Base-by-base conservation (phyloP, 2,888 invertebrate genomes). In the Melipona beecheii region DNA sequence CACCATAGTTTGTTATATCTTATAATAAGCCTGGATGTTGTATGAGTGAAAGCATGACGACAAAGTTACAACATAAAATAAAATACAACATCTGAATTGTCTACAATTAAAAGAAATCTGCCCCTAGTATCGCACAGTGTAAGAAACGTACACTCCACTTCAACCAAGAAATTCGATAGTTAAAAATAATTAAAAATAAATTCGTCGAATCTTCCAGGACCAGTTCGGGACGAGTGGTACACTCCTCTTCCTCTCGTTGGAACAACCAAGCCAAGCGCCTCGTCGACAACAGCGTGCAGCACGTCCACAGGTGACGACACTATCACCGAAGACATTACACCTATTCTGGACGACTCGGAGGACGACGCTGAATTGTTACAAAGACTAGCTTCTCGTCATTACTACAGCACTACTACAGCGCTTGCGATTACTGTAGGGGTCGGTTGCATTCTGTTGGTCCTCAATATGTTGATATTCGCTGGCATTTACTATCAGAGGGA, bases 361-460 rank as follows among this genome's bases (percentile, higher is more conserved):
- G 95, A 95, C 87, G 95, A 95, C 78, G 95, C 95, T 17, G 95
- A 95, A 88, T 92, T 96, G 15, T 93, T 96, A 0, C 95, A 95
- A 87, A 94, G 95, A 81, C 91, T 95, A 64, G 95, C 95, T 13
- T 95, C 95, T 0, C 95, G 95, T 66, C 96, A 95, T 91, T 96
- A 95, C 91, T 95, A 96, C 92, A 97, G 97, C 91, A 97, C 97
- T 92, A 97, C 97, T 4, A 97, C 97, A 65, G 97, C 97, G 4
- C 95, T 97, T 72, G 97, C 97, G 0, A 97, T 97, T 86, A 97
- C 97, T 5, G 97, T 97, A 15, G 97, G 97, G 15, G 96, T 97
- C 2, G 97, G 97, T 21, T 97, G 97, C 93, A 96, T 97, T 87
- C 95, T 97, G 50, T 94, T 97, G 36, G 96, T 97, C 2, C 95